Evolutionary conservation across 2,888 invertebrate species (phyloP), one percentile per base, ranked within the genome.

Genomic region (Taphrorychus bicolor): DNA sequence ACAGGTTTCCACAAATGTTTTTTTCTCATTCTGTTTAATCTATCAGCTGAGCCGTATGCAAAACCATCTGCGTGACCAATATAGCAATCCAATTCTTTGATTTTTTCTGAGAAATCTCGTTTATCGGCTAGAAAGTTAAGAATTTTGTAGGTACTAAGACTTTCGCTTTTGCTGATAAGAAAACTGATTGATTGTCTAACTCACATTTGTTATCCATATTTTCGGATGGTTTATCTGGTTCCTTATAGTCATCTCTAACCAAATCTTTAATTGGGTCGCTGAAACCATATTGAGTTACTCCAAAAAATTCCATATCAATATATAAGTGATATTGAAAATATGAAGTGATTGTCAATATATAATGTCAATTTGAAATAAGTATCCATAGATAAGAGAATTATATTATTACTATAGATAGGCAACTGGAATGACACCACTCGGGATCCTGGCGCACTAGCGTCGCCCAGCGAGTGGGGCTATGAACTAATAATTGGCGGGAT

Each of bases 251-350:
- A 16, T 79, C 75, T 61, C 78, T 81, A 76, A 85, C 76, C 42
- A 80, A 74, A 75, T 86, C 85, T 71, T 80, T 81, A n/a, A 86
- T 80, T 58, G 84, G 84, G 76, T 84, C 83, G 76, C 84, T 83
- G 53, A 84, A 82, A 1, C 87, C 87, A 73, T 82, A 84, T 22
- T 75, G 71, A 51, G 86, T 85, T 18, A 84, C 66, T 19, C 86
- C 86, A 74, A 86, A 85, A 77, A 85, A 86, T 73, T 86, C 86
- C 86, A 87, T 86, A n/a, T n/a, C n/a, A n/a, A n/a, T n/a, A n/a
- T n/a, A n/a, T n/a, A n/a, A n/a, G n/a, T n/a, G n/a, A 56, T 58
- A 9, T 48, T 17, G n/a, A 48, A 48, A 32, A n/a, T n/a, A n/a
- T n/a, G n/a, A n/a, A n/a, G n/a, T n/a, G n/a, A n/a, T n/a, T n/a